These are phyloP conservation scores for Cynoglossus semilaevis DNA, from an alignment of 2,113 vertebrate genomes.

Conservation along the genomic window DNA sequence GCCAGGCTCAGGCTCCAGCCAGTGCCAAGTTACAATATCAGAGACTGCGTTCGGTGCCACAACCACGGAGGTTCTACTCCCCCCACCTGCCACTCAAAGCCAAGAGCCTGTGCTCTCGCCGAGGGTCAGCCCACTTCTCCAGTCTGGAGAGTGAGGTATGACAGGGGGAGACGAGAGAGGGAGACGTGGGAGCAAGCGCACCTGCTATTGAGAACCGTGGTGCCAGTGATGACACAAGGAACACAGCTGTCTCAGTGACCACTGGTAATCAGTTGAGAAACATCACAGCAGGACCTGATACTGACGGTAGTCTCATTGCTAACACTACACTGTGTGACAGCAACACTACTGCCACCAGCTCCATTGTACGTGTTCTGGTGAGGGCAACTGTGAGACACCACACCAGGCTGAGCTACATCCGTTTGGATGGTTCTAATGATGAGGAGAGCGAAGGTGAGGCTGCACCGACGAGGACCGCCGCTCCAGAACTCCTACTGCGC, in stretches of 20 bases:
- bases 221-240: constrained; percentile 45
- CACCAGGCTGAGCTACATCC: constrained; percentile 75
- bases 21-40: constrained; percentile 83
- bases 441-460: constrained; percentile 64
- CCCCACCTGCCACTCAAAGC: constrained; percentile 83
- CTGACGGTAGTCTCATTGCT: constrained; percentile 40
- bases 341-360: constrained; percentile 44
- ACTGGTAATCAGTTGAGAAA: constrained; percentile 51
- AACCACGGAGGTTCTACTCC: constrained; percentile 80
- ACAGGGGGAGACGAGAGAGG: constrained; percentile 81
- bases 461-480: constrained; percentile 43
- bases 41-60: constrained; percentile 81
- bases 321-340: constrained; percentile 48
- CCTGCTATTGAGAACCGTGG: constrained; percentile 46
- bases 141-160: constrained; percentile 94
- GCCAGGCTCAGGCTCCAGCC: constrained; percentile 66
- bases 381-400: constrained; percentile 74
- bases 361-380: constrained; percentile 74
- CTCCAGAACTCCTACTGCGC: constrained; percentile 73
- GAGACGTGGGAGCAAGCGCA: constrained; percentile 67
- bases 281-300: constrained; percentile 49
- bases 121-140: constrained; percentile 91
- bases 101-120: constrained; percentile 86
- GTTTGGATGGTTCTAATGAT: constrained; percentile 64
- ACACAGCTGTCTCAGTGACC: constrained; percentile 57